A percentile compares a stretch with the other conserved stretches of the same genome.
Evolutionary conservation across 2,113 vertebrate species (phyloP).

Genomic region (Mustelus asterias): DNA sequence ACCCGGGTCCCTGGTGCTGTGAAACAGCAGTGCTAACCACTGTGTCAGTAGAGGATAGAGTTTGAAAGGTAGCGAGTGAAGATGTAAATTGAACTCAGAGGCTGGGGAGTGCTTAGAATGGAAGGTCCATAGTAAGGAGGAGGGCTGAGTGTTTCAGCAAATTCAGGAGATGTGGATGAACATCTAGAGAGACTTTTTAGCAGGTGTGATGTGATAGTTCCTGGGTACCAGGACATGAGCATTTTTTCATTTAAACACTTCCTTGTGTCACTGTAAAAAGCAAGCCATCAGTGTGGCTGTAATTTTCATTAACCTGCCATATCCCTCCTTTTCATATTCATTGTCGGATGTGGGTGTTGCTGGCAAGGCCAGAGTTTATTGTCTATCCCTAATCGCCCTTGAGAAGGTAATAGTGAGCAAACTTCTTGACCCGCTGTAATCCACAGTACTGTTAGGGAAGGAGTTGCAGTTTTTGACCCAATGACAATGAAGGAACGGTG

Average conservation of each 20-base stretch:
- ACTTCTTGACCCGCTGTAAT: too few relatives aligned
- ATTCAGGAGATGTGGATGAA: too few relatives aligned
- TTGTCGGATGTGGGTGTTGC: too few relatives aligned
- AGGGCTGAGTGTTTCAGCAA: too few relatives aligned
- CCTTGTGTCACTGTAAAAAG: not conserved
- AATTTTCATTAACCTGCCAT: too few relatives aligned
- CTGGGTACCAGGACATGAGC: not conserved
- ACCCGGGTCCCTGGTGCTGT: too few relatives aligned
- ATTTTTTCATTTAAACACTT: not conserved
- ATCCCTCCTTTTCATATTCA: too few relatives aligned
- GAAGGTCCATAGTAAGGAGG: not conserved
- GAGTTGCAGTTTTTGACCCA: not conserved
- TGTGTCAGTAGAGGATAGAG: not conserved
- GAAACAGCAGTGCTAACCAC: too few relatives aligned
- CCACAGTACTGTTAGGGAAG: not conserved
- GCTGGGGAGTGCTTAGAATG: not conserved
- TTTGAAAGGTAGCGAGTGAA: not conserved
- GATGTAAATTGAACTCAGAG: not conserved
- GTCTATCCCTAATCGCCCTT: too few relatives aligned
- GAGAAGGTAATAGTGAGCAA: too few relatives aligned
- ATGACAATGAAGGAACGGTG: not conserved
- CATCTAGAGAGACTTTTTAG: too few relatives aligned
- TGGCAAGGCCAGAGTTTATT: too few relatives aligned
- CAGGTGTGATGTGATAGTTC: not conserved
- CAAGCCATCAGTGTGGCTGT: not conserved